These are phyloP conservation scores for Probaryconus sp. DNA, from an alignment of 1,140 invertebrate species.

Conservation along the genomic window DNA sequence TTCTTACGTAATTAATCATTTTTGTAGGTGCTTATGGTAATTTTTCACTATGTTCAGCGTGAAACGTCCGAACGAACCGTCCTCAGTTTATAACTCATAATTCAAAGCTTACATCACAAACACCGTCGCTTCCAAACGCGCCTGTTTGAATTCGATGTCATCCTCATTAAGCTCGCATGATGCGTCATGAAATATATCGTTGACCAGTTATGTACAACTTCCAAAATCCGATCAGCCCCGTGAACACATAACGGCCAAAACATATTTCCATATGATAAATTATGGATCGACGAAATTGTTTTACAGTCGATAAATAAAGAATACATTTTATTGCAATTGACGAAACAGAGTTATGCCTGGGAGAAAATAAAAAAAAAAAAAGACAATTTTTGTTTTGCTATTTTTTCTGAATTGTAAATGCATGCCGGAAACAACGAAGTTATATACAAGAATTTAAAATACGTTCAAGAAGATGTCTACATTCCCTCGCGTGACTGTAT, in stretches of 20 bases:
- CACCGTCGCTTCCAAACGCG: slow-evolving; percentile 59
- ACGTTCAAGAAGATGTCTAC: slow-evolving; percentile 44
- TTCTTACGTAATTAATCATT: slow-evolving; percentile 69
- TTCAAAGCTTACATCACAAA: slow-evolving; percentile 53
- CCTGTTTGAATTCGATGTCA: slow-evolving; percentile 42
- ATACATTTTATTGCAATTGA: too few species aligned
- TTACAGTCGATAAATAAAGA: too few species aligned
- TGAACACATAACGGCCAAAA: slow-evolving; percentile 21
- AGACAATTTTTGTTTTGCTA: too few species aligned
- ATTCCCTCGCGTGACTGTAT: slow-evolving; percentile 49
- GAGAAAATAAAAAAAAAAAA: too few species aligned
- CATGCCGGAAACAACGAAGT: slow-evolving; percentile 15
- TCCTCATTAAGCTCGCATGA: slow-evolving; percentile 53
- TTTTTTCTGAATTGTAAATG: not conserved
- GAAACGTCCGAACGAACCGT: slow-evolving; percentile 33
- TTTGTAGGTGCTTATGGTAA: slow-evolving; percentile 59
- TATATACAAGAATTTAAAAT: slow-evolving; percentile 22
- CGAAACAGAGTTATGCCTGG: too few species aligned
- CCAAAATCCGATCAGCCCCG: slow-evolving; percentile 3
- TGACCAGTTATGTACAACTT: slow-evolving; percentile 33
- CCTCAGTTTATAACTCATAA: slow-evolving; percentile 56
- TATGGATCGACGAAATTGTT: too few species aligned
- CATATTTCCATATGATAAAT: slow-evolving; percentile 26
- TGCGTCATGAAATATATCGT: slow-evolving; percentile 44
- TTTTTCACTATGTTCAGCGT: slow-evolving; percentile 46